These are phyloP conservation scores for Pica pica DNA, from an alignment of 2,113 vertebrate genomes.

Conservation along the genomic window DNA sequence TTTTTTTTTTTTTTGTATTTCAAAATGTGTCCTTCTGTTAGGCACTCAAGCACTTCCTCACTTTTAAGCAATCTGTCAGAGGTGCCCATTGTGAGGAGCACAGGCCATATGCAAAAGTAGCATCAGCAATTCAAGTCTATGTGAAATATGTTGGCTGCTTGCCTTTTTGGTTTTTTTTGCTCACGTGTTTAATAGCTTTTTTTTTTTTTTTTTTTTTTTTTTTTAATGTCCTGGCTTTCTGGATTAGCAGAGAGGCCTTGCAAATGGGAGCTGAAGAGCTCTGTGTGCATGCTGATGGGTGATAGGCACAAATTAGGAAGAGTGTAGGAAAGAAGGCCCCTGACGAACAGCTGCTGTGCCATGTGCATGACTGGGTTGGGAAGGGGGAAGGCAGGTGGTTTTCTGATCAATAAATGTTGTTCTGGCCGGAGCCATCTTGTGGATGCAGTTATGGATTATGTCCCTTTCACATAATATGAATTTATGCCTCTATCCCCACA, in stretches of 20 bases:
- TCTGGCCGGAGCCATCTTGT: not conserved
- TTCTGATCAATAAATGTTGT: conserved; percentile 29
- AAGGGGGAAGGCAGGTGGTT: conserved; percentile 40
- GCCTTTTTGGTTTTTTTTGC: not conserved
- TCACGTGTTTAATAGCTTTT: not conserved
- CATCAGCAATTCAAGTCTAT: not conserved
- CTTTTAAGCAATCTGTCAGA: not conserved
- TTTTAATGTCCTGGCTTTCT: not conserved
- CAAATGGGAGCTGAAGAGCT: not conserved
- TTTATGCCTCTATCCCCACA: conserved; percentile 29
- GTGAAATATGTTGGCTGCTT: not conserved
- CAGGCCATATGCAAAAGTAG: not conserved
- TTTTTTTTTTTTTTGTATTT: not conserved
- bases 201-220: too few relatives aligned
- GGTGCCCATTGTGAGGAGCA: not conserved
- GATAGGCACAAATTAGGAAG: conserved; percentile 42
- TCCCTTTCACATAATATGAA: conserved; percentile 7
- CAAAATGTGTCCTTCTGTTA: not conserved
- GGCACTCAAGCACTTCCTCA: not conserved
- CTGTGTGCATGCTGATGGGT: conserved; percentile 30
- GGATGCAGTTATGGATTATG: conserved; percentile 7
- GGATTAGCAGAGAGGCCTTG: not conserved
- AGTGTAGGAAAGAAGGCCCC: conserved; percentile 48
- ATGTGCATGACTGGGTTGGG: not conserved
- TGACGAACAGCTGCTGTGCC: conserved; percentile 18